phyloP scores from a whole-genome alignment of 2,797 vertebrate genomes.

The Psittacula echo region DNA sequence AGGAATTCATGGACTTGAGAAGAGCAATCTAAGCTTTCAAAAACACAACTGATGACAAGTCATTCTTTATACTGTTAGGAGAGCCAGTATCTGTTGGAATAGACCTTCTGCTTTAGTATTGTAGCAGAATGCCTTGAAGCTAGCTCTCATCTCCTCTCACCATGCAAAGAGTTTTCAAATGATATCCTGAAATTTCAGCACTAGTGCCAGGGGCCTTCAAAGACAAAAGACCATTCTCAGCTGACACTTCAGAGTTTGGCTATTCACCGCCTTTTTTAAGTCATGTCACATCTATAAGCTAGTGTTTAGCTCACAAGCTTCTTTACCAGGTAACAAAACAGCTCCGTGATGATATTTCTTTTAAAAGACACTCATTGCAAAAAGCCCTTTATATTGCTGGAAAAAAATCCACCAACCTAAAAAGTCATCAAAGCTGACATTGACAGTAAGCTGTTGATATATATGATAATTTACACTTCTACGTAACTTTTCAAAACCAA shows the following conservation, averaged over 20 bases:
- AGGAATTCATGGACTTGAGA: neutral
- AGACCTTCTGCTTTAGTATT: neutral
- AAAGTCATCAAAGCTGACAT: neutral
- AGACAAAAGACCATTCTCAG: neutral
- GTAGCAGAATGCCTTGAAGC: neutral
- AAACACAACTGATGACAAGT: neutral
- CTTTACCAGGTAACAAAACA: neutral
- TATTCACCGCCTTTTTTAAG: neutral
- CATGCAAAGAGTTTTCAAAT: neutral
- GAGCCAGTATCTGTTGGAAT: neutral
- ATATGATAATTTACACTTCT: neutral
- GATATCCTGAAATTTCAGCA: neutral
- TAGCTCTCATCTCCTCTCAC: neutral
- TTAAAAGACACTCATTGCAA: neutral
- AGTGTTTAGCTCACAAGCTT: neutral
- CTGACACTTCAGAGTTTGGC: neutral
- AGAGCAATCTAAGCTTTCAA: neutral
- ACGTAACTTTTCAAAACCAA: neutral
- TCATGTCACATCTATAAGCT: neutral
- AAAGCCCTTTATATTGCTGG: fast-evolving
- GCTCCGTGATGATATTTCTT: neutral
- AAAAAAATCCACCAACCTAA: neutral
- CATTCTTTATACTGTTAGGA: neutral
- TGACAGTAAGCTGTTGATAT: neutral
- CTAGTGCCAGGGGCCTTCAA: neutral